Base-by-base conservation (phyloP, 2,888 invertebrate species). In the Platycheirus albimanus region DNA sequence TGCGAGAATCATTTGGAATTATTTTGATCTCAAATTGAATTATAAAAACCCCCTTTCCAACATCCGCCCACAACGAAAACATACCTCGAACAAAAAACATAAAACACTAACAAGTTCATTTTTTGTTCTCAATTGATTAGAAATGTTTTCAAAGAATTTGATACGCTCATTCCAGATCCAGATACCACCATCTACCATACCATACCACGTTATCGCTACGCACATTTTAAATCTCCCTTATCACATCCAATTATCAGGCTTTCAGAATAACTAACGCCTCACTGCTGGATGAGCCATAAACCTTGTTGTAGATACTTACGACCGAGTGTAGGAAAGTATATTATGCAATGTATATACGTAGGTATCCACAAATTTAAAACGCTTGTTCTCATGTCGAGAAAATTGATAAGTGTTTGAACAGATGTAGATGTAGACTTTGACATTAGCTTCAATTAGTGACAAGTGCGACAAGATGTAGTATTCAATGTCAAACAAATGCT, bases 211-310 rank as follows among this genome's bases (percentile, higher is more conserved):
- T n/a, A n/a, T n/a, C n/a, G n/a, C n/a, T n/a, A 11, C 15, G 19
- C 20, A 56, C n/a, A 56, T 58, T 28, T 43, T n/a, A 45, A 30
- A 58, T 58, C 30, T 45, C 45, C 61, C 61, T 61, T 61, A 61
- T 61, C 61, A 61, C 61, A 45, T 11, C 30, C 1, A 45, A 61
- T n/a, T 30, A 61, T 19, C 61, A 45, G 61, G 61, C 45, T 43
- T 45, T 45, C 61, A 61, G 43, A 61, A 61, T 19, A 4, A 45
- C 7, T 61, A 45, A 45, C 24, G 19, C 4, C n/a, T 28, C 24
- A n/a, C n/a, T n/a, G 0, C 24, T 24, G 5, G 3, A 8, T 2
- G 17, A 13, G 10, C 13, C 13, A 58, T 56, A 19, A 4, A 24
- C 24, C 11, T n/a, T 19, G n/a, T n/a, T n/a, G 33, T 8, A 56